Percentiles rank a stretch among this genome's conserved stretches.
Evolutionary conservation across 1,140 invertebrate genomes (phyloP).

Genomic region (Papilio machaon): DNA sequence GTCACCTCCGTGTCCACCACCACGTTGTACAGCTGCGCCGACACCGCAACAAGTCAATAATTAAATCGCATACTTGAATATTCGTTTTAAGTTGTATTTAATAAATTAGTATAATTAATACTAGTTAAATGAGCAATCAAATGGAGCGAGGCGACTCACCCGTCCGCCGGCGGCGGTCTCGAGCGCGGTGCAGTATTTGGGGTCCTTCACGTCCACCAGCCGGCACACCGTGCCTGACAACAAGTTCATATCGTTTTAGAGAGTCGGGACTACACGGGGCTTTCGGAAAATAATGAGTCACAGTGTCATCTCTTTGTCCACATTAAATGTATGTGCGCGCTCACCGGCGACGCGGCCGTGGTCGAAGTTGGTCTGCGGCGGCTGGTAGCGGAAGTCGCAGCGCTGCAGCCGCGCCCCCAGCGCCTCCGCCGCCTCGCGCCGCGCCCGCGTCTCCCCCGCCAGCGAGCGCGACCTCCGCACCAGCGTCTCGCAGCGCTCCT

Average conservation of each 20-base stretch:
- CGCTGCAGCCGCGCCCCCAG: slow-evolving; percentile 87
- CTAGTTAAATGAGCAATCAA: no score
- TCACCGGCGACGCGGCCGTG: slow-evolving; percentile 88
- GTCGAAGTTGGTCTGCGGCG: slow-evolving; percentile 92
- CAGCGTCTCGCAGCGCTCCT: slow-evolving; percentile 84
- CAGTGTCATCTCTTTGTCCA: neutral
- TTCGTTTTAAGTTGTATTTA: no score
- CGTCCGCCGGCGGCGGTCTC: slow-evolving; percentile 93
- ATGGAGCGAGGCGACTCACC: slow-evolving; percentile 74
- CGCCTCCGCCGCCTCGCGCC: slow-evolving; percentile 83
- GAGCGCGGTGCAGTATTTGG: slow-evolving; percentile 89
- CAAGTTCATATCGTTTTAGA: neutral
- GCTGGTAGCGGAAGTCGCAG: slow-evolving; percentile 88
- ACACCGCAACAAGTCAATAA: neutral
- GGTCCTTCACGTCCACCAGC: slow-evolving; percentile 89
- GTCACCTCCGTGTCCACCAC: slow-evolving; percentile 94
- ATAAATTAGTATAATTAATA: no score
- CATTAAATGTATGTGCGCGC: neutral
- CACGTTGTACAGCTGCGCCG: slow-evolving; percentile 92
- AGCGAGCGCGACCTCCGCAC: slow-evolving; percentile 81
- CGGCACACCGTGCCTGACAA: slow-evolving; percentile 88
- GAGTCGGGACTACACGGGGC: no score
- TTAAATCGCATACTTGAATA: no score
- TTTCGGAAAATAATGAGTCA: neutral
- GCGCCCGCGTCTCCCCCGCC: slow-evolving; percentile 49